phyloP scores from a whole-genome alignment of 2,113 vertebrate species.

The Pongo abelii region DNA sequence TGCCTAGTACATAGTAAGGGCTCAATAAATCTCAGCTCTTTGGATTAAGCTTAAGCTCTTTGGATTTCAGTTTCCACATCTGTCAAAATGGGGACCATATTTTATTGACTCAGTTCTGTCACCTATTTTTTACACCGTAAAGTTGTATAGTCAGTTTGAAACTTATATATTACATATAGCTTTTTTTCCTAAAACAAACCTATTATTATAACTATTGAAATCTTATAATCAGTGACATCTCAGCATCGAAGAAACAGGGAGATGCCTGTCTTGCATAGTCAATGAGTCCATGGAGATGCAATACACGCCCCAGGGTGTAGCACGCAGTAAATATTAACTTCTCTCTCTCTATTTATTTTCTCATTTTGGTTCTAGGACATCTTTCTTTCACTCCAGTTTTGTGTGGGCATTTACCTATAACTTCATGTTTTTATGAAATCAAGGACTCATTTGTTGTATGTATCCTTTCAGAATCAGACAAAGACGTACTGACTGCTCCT shows the following conservation, averaged over 20 bases:
- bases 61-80: not conserved
- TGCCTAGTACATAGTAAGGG: not conserved
- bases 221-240: not conserved
- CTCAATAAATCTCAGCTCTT: not conserved
- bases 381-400: not conserved
- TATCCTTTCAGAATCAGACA: not conserved
- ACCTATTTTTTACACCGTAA: not conserved
- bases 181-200: constrained; percentile 16
- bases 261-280: not conserved
- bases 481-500: not conserved
- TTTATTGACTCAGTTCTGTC: not conserved
- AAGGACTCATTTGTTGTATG: not conserved
- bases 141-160: not conserved
- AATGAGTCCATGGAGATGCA: not conserved
- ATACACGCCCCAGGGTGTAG: not conserved
- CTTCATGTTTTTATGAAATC: constrained; percentile 9
- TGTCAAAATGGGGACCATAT: not conserved
- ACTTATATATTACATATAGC: not conserved
- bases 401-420: not conserved
- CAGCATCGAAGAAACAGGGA: not conserved
- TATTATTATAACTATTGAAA: not conserved
- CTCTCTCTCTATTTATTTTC: not conserved
- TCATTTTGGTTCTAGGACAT: not conserved
- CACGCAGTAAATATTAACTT: not conserved
- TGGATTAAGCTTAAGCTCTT: not conserved